Conservation (phyloP, 1,140 invertebrate species). For the Sweltsa coloradensis region DNA sequence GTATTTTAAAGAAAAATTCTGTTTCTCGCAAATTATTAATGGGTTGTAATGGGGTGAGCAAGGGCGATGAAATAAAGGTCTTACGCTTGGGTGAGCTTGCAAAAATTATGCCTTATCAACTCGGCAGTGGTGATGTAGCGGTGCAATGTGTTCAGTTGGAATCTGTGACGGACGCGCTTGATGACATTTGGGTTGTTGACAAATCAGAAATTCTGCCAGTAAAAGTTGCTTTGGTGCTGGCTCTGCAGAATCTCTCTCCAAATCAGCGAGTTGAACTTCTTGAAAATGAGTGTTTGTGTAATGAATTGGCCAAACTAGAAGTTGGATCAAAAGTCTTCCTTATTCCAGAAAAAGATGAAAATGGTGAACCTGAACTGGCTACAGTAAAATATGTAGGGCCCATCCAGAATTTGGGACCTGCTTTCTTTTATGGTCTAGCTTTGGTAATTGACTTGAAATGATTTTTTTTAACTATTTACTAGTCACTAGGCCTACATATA, state of each 20-base stretch:
- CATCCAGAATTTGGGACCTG: conserved; percentile 34
- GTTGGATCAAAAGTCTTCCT: conserved; percentile 26
- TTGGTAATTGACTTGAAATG: conserved; percentile 30
- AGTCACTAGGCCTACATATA: neutral
- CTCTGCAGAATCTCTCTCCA: conserved; percentile 33
- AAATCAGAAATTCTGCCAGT: conserved; percentile 24
- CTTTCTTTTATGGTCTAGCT: conserved; percentile 40
- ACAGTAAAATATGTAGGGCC: conserved; percentile 38
- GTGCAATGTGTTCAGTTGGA: neutral
- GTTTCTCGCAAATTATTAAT: neutral
- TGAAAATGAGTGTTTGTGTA: conserved; percentile 30
- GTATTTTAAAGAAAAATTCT: neutral
- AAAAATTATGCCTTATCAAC: neutral
- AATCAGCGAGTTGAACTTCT: conserved; percentile 35
- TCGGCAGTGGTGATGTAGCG: neutral
- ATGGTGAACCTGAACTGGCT: conserved; percentile 11
- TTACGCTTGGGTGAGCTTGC: neutral
- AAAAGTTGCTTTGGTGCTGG: conserved; percentile 32
- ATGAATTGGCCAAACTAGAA: conserved; percentile 27
- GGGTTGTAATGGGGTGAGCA: neutral
- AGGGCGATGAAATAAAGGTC: too few relatives aligned
- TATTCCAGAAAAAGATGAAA: conserved; percentile 13
- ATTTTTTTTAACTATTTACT: neutral
- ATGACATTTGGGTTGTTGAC: conserved; percentile 24
- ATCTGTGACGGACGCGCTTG: neutral